Evolutionary conservation across 1,140 invertebrate genomes (phyloP), one percentile per base, ranked within the genome.

Genomic region (Pseudomyrmex pallidus): DNA sequence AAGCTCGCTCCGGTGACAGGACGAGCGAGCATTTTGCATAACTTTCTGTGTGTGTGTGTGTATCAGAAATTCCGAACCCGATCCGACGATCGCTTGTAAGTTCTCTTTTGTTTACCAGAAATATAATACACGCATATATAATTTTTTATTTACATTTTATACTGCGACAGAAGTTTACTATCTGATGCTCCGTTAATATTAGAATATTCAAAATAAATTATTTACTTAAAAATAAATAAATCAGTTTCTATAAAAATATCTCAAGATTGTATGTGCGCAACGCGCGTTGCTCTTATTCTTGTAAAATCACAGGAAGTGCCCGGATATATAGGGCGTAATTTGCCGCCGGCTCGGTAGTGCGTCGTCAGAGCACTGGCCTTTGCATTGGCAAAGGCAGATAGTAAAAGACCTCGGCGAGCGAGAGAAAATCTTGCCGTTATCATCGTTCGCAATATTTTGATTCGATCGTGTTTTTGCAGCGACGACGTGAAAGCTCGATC

Each of bases 371-470:
- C 74, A 85, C 62, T 85, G 84, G 83, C 77, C 77, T 85, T 85
- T 87, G 83, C 77, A 85, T 88, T 83, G 73, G 86, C 61, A 77
- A 76, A 88, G 50, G 17, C 74, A 74, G 73, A 85, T 85, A 85
- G 67, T 77, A 76, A 87, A 72, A 86, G 66, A 15, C 67, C 67
- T 56, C 17, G 50, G n/a, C 12, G 10, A 20, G 10, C 46, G 10
- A 10, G 17, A 20, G 35, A 10, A 54, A 66, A 73, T 35, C 20
- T 56, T 25, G 20, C 10, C 10, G n/a, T 2, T 0, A 48, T 62
- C 0, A 0, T 20, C 7, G 44, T 44, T 44, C 35, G 1, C 1
- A 83, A 46, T 52, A 67, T 35, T 62, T 25, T 61, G 48, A 63
- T 44, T 67, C 22, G n/a, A 13, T 22, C 35, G 7, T 35, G 44